phyloP scores from a whole-genome alignment of 2,888 invertebrate species.

The Sinotaia quadrata region DNA sequence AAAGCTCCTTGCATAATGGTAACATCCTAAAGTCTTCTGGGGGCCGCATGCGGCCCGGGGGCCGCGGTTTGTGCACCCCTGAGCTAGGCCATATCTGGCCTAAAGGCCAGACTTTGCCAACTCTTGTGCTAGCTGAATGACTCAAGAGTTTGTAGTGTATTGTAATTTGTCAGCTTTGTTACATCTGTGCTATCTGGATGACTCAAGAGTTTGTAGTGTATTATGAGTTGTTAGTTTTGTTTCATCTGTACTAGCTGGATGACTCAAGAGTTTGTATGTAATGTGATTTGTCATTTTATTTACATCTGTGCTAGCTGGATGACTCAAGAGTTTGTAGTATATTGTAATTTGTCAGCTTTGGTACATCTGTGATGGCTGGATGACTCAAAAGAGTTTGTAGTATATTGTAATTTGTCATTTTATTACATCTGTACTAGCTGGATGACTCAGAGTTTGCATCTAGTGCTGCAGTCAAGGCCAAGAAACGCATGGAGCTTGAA shows the following conservation, averaged over 20 bases:
- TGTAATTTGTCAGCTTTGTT: not conserved
- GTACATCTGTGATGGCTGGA: not conserved
- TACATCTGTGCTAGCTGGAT: no score
- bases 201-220: not conserved
- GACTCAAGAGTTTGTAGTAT: no score
- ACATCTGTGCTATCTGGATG: not conserved
- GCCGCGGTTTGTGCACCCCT: no score
- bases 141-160: not conserved
- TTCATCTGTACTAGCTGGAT: not conserved
- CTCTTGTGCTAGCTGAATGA: no score
- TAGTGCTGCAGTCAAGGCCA: constrained; percentile 87
- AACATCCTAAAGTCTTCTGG: no score
- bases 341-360: not conserved
- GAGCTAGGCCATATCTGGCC: no score
- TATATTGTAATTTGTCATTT: not conserved
- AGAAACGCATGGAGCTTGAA: constrained; percentile 89
- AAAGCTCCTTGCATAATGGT: no score
- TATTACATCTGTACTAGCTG: constrained; percentile 75
- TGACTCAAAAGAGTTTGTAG: not conserved
- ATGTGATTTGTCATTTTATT: not conserved
- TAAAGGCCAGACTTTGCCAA: no score
- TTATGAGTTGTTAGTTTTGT: not conserved
- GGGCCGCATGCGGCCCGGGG: no score
- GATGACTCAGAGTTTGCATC: constrained; percentile 92
- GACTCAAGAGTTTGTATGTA: not conserved